phyloP scores from a whole-genome alignment of 2,888 invertebrate genomes.

The Shargacucullia verbasci region DNA sequence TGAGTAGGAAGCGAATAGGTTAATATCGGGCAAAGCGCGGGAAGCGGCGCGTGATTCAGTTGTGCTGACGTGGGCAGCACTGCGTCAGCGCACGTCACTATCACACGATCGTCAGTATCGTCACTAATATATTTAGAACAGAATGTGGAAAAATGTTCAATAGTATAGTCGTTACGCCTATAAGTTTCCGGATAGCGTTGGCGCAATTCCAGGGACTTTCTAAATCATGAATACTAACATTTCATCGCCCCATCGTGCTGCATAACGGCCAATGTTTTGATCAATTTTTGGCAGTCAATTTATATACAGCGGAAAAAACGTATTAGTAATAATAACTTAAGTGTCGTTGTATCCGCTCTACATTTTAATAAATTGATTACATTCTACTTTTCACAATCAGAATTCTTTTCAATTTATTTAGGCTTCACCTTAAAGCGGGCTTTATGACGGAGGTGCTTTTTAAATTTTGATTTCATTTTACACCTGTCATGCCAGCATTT shows the following conservation, averaged over 20 bases:
- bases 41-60: slow-evolving; percentile 77
- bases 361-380: too few relatives aligned
- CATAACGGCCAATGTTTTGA: slow-evolving; percentile 28
- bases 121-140: slow-evolving; percentile 84
- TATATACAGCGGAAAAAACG: slow-evolving; percentile 17
- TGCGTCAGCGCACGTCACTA: slow-evolving; percentile 80
- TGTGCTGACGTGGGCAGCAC: slow-evolving; percentile 78
- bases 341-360: too few relatives aligned
- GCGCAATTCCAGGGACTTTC: slow-evolving; percentile 69
- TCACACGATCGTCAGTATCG: slow-evolving; percentile 63
- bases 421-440: too few relatives aligned
- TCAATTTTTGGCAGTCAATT: slow-evolving; percentile 24
- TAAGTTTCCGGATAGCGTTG: slow-evolving; percentile 80
- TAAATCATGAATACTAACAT: slow-evolving; percentile 58
- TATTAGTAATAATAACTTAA: too few relatives aligned
- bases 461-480: too few relatives aligned
- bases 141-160: slow-evolving; percentile 78
- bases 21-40: slow-evolving; percentile 20
- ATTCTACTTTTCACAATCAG: too few relatives aligned
- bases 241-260: slow-evolving; percentile 41
- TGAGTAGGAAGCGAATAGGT: slow-evolving; percentile 27
- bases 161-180: slow-evolving; percentile 67
- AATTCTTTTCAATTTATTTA: too few relatives aligned
- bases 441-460: too few relatives aligned
- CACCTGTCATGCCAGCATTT: too few relatives aligned